Percentiles rank a stretch among this genome's conserved stretches.
These are phyloP conservation scores for Epinephelus coioides DNA, from an alignment of 2,797 vertebrate genomes.

Conservation along the genomic window DNA sequence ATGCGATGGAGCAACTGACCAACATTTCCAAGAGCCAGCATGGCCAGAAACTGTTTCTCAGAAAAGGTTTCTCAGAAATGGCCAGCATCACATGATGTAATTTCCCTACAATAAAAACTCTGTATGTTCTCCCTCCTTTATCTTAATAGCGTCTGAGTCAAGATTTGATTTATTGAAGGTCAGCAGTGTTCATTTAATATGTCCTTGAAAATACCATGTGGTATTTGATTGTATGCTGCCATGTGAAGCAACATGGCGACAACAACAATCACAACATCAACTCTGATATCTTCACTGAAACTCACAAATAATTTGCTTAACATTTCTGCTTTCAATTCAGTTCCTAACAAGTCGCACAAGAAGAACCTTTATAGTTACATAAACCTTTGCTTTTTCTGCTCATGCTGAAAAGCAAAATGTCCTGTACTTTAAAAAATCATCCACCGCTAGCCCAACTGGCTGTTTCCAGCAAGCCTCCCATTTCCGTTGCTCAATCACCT, in stretches of 20 bases:
- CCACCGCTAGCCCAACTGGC: not conserved
- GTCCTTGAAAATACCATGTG: constrained; percentile 32
- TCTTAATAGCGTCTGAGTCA: constrained; percentile 32
- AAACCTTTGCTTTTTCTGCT: constrained; percentile 6
- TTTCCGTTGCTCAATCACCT: constrained; percentile 22
- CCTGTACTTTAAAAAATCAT: not conserved
- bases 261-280: constrained; percentile 19
- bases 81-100: not conserved
- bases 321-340: constrained; percentile 26
- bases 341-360: not conserved
- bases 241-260: not conserved
- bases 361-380: not conserved
- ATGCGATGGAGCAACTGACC: too few species aligned
- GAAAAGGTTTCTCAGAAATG: too few species aligned
- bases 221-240: constrained; percentile 34
- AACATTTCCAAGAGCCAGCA: too few species aligned
- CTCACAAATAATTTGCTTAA: constrained; percentile 42
- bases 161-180: constrained; percentile 52
- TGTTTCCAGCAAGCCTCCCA: constrained; percentile 4
- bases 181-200: constrained; percentile 45
- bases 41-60: too few species aligned
- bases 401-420: constrained; percentile 9
- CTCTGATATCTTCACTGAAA: constrained; percentile 39
- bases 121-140: constrained; percentile 26
- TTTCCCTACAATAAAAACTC: not conserved